These are phyloP conservation scores for Mellilla xanthometata DNA, from an alignment of 2,888 invertebrate genomes.

Conservation along the genomic window DNA sequence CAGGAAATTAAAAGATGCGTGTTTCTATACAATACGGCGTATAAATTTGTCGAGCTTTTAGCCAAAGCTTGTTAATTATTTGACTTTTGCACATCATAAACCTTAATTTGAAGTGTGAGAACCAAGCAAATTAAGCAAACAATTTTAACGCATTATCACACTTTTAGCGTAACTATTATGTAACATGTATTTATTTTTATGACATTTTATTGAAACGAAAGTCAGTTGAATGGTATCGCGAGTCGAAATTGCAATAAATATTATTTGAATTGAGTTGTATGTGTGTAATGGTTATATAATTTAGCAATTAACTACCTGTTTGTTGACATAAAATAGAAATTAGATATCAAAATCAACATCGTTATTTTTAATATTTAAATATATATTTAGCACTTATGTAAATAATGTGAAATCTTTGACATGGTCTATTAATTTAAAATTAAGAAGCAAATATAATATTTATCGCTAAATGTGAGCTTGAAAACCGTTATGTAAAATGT, in stretches of 20 bases:
- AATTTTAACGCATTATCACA: conserved; percentile 23
- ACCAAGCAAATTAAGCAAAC: conserved; percentile 30
- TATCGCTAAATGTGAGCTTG: too few relatives aligned
- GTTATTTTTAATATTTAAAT: conserved; percentile 2
- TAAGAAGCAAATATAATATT: too few relatives aligned
- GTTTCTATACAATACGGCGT: too few relatives aligned
- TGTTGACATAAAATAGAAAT: conserved; percentile 1
- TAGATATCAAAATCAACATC: conserved; percentile 3
- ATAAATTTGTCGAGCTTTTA: too few relatives aligned
- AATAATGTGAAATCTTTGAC: background rate
- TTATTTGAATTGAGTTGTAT: background rate
- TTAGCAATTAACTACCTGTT: conserved; percentile 11
- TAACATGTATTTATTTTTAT: conserved; percentile 27
- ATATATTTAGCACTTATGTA: background rate
- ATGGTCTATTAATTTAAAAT: too few relatives aligned
- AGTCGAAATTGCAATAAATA: conserved; percentile 14
- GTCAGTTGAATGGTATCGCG: background rate
- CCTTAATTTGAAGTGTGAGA: conserved; percentile 35
- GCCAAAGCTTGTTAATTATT: background rate
- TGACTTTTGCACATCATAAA: conserved; percentile 27
- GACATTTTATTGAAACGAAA: conserved; percentile 13
- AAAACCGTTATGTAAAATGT: too few relatives aligned
- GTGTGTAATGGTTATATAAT: conserved; percentile 13
- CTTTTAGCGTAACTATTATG: conserved; percentile 22
- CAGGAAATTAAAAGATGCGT: too few relatives aligned